A percentile compares a stretch with the other conserved stretches of the same genome.
phyloP scores from a whole-genome alignment of 2,113 vertebrate genomes.

The Spizaetus ornatus region DNA sequence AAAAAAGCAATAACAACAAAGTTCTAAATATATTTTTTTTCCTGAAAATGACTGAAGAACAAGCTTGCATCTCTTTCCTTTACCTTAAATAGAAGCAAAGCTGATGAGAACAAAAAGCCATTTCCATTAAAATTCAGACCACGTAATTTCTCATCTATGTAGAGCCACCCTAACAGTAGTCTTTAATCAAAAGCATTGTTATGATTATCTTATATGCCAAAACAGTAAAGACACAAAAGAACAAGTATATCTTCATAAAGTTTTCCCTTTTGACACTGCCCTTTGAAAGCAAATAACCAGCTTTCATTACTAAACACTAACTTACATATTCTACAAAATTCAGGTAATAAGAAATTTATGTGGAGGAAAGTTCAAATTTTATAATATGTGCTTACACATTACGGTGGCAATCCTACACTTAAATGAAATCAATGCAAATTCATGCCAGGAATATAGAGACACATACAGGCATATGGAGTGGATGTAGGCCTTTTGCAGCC shows the following conservation, averaged over 20 bases:
- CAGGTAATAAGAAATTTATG: neutral
- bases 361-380: neutral
- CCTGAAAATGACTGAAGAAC: neutral
- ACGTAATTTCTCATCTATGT: neutral
- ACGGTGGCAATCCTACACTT: neutral
- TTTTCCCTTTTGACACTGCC: neutral
- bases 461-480: neutral
- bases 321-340: neutral
- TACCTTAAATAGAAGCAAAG: neutral
- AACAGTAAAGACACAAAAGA: neutral
- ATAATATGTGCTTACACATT: neutral
- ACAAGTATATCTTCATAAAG: neutral
- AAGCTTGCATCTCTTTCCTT: neutral
- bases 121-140: neutral
- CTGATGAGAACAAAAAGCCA: neutral
- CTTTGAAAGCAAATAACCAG: neutral
- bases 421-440: neutral
- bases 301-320: neutral
- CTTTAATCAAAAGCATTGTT: neutral
- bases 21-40: neutral
- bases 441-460: neutral
- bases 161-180: neutral
- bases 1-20: neutral
- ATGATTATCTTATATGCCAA: neutral
- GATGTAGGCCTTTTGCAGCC: neutral